Evolutionary conservation across 2,113 vertebrate genomes (phyloP).

Genomic region (Thamnophis sirtalis): DNA sequence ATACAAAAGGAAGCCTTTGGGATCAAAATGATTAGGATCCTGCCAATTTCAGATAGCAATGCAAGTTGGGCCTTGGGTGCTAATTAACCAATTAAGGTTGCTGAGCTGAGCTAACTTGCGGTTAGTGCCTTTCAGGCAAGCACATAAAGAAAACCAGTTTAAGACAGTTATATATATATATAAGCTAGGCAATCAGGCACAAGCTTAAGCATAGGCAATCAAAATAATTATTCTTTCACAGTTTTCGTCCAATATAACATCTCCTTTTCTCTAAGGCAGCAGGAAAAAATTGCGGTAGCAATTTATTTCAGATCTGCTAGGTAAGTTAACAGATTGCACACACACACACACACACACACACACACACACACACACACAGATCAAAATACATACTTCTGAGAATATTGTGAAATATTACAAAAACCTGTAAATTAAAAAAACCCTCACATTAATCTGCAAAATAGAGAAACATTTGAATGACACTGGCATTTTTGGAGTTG

Average conservation of each 20-base stretch:
- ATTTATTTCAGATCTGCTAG: not conserved
- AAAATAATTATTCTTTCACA: not conserved
- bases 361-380: not conserved
- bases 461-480: not conserved
- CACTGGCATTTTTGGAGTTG: not conserved
- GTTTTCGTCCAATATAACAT: not conserved
- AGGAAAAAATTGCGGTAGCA: not conserved
- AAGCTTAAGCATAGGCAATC: not conserved
- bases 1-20: not conserved
- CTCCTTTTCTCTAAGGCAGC: not conserved
- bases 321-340: not conserved
- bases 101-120: not conserved
- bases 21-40: not conserved
- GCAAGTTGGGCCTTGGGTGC: not conserved
- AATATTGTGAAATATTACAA: not conserved
- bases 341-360: not conserved
- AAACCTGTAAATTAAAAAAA: not conserved
- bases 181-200: not conserved
- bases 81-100: not conserved
- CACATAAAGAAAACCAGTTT: not conserved
- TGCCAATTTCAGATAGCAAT: not conserved
- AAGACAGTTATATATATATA: no score
- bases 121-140: not conserved
- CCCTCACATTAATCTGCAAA: not conserved
- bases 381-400: not conserved